Conservation (phyloP, 2,888 invertebrate species). For the Sinodicranocentrus sp. region DNA sequence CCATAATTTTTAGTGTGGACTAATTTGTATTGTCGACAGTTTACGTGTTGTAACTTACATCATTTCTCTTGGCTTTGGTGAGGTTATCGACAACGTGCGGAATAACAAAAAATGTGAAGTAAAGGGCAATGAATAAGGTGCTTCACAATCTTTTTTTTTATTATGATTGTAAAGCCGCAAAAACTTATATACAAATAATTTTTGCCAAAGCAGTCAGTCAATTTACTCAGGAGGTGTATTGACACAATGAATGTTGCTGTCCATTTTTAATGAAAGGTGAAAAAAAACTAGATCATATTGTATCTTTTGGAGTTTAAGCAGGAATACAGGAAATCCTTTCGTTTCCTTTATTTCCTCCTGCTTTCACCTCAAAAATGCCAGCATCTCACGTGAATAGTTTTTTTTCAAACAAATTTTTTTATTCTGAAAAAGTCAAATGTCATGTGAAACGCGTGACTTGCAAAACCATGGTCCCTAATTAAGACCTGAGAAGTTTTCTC, state of each 20-base stretch:
- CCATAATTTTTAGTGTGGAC: constrained; percentile 5
- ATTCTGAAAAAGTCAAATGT: constrained; percentile 59
- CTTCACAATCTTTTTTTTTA: too few relatives aligned
- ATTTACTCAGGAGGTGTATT: too few relatives aligned
- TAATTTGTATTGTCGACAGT: constrained; percentile 22
- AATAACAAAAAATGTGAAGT: too few relatives aligned
- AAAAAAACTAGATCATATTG: constrained; percentile 22
- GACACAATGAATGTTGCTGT: too few relatives aligned
- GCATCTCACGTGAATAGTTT: constrained; percentile 27
- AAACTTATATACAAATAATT: too few relatives aligned
- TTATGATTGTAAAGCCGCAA: too few relatives aligned
- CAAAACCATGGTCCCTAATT: constrained; percentile 53
- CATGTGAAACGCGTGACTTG: constrained; percentile 55
- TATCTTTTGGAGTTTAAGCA: not conserved
- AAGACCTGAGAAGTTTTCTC: constrained; percentile 34
- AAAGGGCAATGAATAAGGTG: too few relatives aligned
- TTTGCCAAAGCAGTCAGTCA: too few relatives aligned
- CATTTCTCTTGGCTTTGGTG: not conserved
- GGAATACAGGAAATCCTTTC: constrained; percentile 24
- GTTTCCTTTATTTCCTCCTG: constrained; percentile 40
- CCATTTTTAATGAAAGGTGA: too few relatives aligned
- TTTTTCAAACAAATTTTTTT: constrained; percentile 30
- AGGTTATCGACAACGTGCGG: too few relatives aligned
- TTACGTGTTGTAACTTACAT: not conserved
- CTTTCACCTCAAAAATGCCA: constrained; percentile 40